These are phyloP conservation scores for Dysmachus trigonus DNA, from an alignment of 2,888 invertebrate genomes.

Conservation along the genomic window DNA sequence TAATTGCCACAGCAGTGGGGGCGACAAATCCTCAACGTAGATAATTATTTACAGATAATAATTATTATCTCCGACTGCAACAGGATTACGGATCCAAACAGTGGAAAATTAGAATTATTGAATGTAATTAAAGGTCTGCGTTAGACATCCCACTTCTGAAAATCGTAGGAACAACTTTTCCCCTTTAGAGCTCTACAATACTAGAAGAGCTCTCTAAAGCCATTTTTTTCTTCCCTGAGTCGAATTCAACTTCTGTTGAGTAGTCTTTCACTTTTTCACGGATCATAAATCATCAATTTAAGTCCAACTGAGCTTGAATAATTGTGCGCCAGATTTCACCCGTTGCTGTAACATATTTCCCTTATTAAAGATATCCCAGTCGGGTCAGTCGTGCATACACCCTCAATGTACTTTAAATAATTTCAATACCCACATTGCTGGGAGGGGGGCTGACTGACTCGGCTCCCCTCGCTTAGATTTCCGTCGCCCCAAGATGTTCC, in stretches of 20 bases:
- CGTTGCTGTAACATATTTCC: constrained; percentile 25
- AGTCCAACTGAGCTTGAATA: constrained; percentile 24
- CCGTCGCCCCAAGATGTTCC: neutral
- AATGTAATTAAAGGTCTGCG: neutral
- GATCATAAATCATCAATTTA: constrained; percentile 33
- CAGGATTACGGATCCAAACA: neutral
- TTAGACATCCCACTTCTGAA: neutral
- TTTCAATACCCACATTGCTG: constrained; percentile 12
- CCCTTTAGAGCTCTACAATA: neutral
- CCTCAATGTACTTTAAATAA: constrained; percentile 45
- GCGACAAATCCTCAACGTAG: neutral
- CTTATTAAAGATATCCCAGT: constrained; percentile 41
- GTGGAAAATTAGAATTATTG: neutral
- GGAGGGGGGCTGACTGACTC: neutral
- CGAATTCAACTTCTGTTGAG: neutral
- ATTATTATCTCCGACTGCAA: neutral
- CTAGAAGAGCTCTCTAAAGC: neutral
- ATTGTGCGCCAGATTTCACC: constrained; percentile 37
- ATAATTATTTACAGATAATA: neutral
- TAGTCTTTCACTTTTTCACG: neutral
- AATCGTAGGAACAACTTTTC: neutral
- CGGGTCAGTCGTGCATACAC: constrained; percentile 45
- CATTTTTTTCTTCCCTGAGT: neutral
- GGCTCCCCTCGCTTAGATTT: neutral
- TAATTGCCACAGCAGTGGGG: neutral